Conservation (phyloP, 2,113 vertebrate genomes). For the Aphyosemion australe region DNA sequence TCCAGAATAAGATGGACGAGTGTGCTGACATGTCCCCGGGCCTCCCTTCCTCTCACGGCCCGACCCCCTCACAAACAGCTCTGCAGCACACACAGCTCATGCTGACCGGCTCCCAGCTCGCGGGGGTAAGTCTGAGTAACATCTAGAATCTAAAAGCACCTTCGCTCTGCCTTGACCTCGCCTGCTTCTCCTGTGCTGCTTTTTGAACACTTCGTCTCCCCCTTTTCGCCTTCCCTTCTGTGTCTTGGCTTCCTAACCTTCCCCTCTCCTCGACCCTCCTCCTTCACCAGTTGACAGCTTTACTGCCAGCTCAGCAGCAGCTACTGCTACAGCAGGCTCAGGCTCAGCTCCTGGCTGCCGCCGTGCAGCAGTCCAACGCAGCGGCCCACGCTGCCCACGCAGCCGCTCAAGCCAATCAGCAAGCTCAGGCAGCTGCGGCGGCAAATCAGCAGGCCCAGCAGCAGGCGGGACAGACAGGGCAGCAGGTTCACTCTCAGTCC, state of each 20-base stretch:
- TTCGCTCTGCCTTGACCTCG: slow-evolving; percentile 40
- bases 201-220: slow-evolving; percentile 43
- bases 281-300: slow-evolving; percentile 84
- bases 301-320: slow-evolving; percentile 91
- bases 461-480: slow-evolving; percentile 64
- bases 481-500: slow-evolving; percentile 72
- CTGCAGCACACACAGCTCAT: slow-evolving; percentile 91
- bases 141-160: background rate
- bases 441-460: slow-evolving; percentile 80
- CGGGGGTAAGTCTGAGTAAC: slow-evolving; percentile 83
- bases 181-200: slow-evolving; percentile 52
- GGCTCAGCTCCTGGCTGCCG: slow-evolving; percentile 89
- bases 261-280: slow-evolving; percentile 1
- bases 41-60: slow-evolving; percentile 79
- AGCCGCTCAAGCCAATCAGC: slow-evolving; percentile 78
- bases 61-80: slow-evolving; percentile 83
- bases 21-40: slow-evolving; percentile 83
- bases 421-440: slow-evolving; percentile 78
- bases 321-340: slow-evolving; percentile 90
- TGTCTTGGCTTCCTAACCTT: slow-evolving; percentile 9
- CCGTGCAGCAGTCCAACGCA: slow-evolving; percentile 83
- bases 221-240: slow-evolving; percentile 12
- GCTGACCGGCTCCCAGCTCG: slow-evolving; percentile 89
- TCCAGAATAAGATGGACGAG: slow-evolving; percentile 87
- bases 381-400: slow-evolving; percentile 75